These are phyloP conservation scores for Drosophila kohkoa DNA, from an alignment of 1,140 invertebrate genomes.

Conservation along the genomic window DNA sequence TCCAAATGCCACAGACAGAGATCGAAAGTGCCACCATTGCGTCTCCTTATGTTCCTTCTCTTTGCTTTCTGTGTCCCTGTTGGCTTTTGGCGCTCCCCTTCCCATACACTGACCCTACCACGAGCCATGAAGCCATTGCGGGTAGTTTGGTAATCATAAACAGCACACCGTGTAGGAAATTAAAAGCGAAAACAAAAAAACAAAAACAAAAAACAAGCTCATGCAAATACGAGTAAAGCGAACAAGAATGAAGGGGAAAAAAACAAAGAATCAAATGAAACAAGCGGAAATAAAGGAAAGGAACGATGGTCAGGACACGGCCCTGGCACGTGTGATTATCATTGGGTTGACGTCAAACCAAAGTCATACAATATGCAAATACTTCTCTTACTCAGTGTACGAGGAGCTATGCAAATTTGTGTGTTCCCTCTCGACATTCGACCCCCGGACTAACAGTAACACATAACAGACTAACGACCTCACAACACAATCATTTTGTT, in stretches of 20 bases:
- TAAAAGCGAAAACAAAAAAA: constrained; percentile 77
- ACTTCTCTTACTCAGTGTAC: constrained; percentile 55
- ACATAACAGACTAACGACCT: constrained; percentile 1
- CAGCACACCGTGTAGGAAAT: constrained; percentile 73
- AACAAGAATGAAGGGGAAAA: constrained; percentile 24
- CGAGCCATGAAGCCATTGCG: neutral
- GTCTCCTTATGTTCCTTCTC: neutral
- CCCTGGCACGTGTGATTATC: constrained; percentile 70
- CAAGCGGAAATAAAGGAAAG: constrained; percentile 40
- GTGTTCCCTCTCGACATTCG: neutral
- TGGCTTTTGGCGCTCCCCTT: constrained; percentile 3
- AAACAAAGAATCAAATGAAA: constrained; percentile 18
- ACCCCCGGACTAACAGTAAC: neutral
- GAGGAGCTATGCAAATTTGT: constrained; percentile 63
- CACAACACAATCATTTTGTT: constrained; percentile 42
- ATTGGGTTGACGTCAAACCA: constrained; percentile 37
- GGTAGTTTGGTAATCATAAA: constrained; percentile 68
- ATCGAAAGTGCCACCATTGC: constrained; percentile 68
- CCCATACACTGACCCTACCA: neutral
- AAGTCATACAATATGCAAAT: constrained; percentile 77
- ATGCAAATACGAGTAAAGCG: constrained; percentile 37
- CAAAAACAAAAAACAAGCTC: constrained; percentile 69
- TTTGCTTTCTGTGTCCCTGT: constrained; percentile 24
- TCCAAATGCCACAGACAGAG: constrained; percentile 82
- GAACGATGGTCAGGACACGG: constrained; percentile 28